Percentiles rank a stretch among this genome's conserved stretches.
These are phyloP conservation scores for Cantharis rufa DNA, from an alignment of 2,888 invertebrate species.

Conservation along the genomic window DNA sequence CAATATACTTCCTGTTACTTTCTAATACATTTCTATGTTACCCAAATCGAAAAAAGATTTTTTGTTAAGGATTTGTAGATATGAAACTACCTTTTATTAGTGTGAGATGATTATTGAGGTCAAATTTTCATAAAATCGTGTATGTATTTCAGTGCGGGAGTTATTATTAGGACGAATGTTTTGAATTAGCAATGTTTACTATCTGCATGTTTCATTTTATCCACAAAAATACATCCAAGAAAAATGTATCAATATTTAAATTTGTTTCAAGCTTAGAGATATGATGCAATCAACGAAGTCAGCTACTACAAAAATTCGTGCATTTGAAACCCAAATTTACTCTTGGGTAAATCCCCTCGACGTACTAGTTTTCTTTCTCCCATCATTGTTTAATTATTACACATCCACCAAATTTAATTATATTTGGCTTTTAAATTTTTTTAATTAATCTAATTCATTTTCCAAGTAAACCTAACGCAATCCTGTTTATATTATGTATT, in stretches of 20 bases:
- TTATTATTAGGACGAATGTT: slow-evolving; percentile 24
- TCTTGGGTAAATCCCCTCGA: neutral
- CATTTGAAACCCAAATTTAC: neutral
- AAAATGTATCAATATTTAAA: neutral
- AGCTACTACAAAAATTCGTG: neutral
- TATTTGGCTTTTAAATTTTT: too few species aligned
- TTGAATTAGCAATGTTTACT: neutral
- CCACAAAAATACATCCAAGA: neutral
- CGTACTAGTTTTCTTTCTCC: too few species aligned
- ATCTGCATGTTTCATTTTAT: neutral
- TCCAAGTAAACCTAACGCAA: too few species aligned
- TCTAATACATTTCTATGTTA: neutral
- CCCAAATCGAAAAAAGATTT: neutral
- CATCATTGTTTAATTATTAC: too few species aligned
- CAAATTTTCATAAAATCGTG: neutral
- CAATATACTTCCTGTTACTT: neutral
- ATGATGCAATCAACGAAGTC: neutral
- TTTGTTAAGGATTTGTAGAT: neutral
- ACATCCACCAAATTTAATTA: too few species aligned
- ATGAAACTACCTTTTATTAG: neutral
- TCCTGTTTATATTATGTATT: too few species aligned
- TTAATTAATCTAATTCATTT: too few species aligned
- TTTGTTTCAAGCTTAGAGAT: neutral
- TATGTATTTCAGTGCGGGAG: neutral
- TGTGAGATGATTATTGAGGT: neutral